Evolutionary conservation across 2,113 vertebrate genomes (phyloP), one percentile per base, ranked within the genome.

Genomic region (Antigone vipio): DNA sequence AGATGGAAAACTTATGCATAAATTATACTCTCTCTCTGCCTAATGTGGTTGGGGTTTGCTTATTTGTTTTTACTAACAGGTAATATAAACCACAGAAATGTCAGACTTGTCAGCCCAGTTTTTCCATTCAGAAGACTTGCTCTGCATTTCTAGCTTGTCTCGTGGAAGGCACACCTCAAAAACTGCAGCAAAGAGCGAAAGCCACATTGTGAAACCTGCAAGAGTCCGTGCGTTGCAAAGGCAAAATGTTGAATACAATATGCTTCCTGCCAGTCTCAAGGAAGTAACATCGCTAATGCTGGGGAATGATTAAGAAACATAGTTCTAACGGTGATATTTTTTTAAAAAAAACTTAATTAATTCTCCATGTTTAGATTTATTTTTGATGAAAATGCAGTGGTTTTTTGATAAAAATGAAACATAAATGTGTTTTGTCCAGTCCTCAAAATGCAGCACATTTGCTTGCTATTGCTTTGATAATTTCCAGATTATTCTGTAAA

Each of bases 11-110:
- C 23, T 38, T 6, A 16, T 17, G 81, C 62, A 75, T 60, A 42
- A 62, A 75, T 89, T 79, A 79, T 62, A 75, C 66, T 59, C 53
- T 32, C 52, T 52, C 50, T 24, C 59, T 68, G 52, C 45, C 56
- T 76, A n/a, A 40, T 22, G 49, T 49, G 66, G 24, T 29, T 80
- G 49, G 49, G 50, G 58, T 94, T 97, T 93, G 71, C 92, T 93
- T 89, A 32, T 85, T 96, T 90, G 81, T 89, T 96, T 94, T 94
- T 58, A 83, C 77, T 85, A 79, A 45, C 81, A 94, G 88, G 87
- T 88, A 88, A 92, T 23, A 69, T 15, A 94, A 96, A 92, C 89
- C 81, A 83, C 92, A 94, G 83, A 91, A 96, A 89, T 11, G 86
- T 38, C 88, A 91, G 95, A 85, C 66, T 79, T 58, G 91, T 73